Base-by-base conservation (phyloP, 2,888 invertebrate species). In the Synergus itoensis region DNA sequence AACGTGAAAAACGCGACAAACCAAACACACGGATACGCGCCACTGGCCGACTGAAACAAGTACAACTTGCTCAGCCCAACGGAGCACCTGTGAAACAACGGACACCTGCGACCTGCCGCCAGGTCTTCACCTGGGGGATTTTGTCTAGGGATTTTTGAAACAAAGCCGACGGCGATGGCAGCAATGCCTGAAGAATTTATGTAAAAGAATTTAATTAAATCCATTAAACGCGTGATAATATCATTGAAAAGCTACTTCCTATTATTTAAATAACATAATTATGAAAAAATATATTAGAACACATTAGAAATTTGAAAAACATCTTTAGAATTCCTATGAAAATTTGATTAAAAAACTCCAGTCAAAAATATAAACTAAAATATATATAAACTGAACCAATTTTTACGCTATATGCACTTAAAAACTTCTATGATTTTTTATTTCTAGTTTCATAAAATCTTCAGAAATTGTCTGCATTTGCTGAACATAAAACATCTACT, bases 41-140 rank as follows among this genome's bases (percentile, higher is more conserved):
- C 69, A 79, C 62, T 76, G 43, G 16, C 45, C 28, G 43, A 43
- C 63, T 77, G 76, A 69, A 73, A 79, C 80, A 77, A 75, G 69
- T 41, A 75, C 45, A 9, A 41, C 62, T 41, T 9, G 28, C 67
- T 60, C 53, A 48, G 11, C 62, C 41, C 41, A 36, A 63, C 53
- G n/a, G 60, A 76, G 48, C 76, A 60, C 60, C 76, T 76, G 57
- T 40, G 60, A 57, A 57, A 16, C 65, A 18, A 75, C 28, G 41
- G 18, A 60, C 41, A 53, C 36, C 73, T 73, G 73, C 69, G 41
- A 48, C 48, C 69, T 48, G 69, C 67, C 16, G 45, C 67, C 45
- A 53, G 73, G 73, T 73, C 36, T 53, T 28, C 16, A 28, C 48
- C 73, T 48, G 69, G 48, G 53, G 43, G 48, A 48, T 60, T 21